Evolutionary conservation across 2,797 vertebrate genomes (phyloP).

Genomic region (Cynopterus sphinx): DNA sequence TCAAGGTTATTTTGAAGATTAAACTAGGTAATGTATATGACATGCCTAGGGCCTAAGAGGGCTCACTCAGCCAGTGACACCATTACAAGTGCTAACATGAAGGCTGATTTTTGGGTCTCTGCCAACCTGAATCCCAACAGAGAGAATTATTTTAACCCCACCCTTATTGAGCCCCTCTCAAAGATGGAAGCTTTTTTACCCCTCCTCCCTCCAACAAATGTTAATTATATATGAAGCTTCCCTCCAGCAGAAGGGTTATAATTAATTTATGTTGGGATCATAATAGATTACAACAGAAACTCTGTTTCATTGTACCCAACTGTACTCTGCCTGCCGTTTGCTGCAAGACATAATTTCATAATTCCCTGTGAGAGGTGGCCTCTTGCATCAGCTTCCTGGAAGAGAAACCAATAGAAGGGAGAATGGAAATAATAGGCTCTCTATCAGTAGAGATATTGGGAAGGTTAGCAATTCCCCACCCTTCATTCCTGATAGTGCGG

Average conservation of each 20-base stretch:
- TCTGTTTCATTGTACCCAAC: conserved; percentile 80
- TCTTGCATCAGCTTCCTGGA: neutral
- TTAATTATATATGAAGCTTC: conserved; percentile 85
- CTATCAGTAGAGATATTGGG: no score
- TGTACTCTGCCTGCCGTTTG: conserved; percentile 64
- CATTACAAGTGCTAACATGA: neutral
- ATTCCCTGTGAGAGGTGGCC: neutral
- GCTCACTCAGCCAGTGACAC: no score
- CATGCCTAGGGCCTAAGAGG: rapidly evolving
- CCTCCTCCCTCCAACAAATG: conserved; percentile 62
- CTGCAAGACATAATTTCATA: conserved; percentile 55
- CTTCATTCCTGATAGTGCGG: neutral
- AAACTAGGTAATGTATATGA: neutral
- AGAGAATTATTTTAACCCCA: neutral
- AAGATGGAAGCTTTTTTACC: neutral
- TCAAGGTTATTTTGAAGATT: neutral
- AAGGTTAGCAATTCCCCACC: rapidly evolving
- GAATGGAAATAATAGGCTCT: neutral
- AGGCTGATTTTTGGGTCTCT: neutral
- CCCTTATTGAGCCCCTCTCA: neutral
- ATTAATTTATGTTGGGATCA: conserved; percentile 85
- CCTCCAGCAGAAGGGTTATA: conserved; percentile 83
- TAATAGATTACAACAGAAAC: conserved; percentile 83
- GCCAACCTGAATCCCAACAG: neutral
- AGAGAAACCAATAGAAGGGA: neutral